These are phyloP conservation scores for Myrmophylax atrothorax DNA, from an alignment of 2,113 vertebrate genomes.

Conservation along the genomic window DNA sequence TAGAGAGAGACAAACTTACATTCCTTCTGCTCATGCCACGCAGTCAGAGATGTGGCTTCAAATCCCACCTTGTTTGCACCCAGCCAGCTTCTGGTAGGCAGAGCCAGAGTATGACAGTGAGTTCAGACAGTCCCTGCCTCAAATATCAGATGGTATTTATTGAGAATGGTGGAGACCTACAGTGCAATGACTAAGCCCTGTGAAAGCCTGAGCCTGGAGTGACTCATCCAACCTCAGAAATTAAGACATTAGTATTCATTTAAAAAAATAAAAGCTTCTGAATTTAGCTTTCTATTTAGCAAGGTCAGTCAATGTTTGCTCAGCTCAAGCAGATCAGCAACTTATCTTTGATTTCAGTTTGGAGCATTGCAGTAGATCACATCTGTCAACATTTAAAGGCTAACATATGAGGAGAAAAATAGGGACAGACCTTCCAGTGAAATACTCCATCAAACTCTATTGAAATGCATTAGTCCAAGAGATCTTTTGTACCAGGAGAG, in stretches of 20 bases:
- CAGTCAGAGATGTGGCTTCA: neutral
- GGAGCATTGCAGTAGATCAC: neutral
- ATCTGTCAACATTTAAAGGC: conserved; percentile 17
- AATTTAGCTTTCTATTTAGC: neutral
- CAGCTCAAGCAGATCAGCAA: neutral
- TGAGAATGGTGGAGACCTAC: neutral
- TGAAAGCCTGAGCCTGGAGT: neutral
- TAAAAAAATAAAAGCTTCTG: neutral
- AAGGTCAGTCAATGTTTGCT: neutral
- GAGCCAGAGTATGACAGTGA: fast-evolving
- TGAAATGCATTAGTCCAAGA: conserved; percentile 11
- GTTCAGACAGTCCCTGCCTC: neutral
- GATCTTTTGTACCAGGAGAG: neutral
- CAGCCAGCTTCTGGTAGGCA: neutral
- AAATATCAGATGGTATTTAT: neutral
- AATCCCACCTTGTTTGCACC: neutral
- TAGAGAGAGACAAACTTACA: neutral
- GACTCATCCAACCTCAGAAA: conserved; percentile 4
- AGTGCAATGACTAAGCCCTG: neutral
- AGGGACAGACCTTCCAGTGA: neutral
- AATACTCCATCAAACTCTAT: neutral
- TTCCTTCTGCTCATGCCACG: neutral
- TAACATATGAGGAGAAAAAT: neutral
- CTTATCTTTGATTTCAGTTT: neutral
- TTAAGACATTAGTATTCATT: neutral